Conservation (phyloP, 2,888 invertebrate genomes). For the Pycnomerus fuliginosus region DNA sequence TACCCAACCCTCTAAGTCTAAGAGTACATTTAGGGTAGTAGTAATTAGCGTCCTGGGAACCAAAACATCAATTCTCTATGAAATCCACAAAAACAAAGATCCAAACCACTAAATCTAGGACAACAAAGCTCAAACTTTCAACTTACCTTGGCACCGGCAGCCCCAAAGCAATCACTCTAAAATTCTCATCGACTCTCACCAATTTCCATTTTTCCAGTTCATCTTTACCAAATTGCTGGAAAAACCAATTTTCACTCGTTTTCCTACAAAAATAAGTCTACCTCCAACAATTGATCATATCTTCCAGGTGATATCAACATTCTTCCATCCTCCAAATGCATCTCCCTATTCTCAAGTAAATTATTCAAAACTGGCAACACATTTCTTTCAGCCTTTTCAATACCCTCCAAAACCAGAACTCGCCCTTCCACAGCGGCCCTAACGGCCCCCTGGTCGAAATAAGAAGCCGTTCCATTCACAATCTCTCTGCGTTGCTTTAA, state of each 20-base stretch:
- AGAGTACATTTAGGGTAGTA: too few relatives aligned
- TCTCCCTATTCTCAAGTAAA: slow-evolving; percentile 93
- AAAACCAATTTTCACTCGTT: slow-evolving; percentile 24
- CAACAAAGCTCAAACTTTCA: too few relatives aligned
- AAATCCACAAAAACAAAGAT: too few relatives aligned
- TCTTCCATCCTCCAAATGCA: slow-evolving; percentile 96
- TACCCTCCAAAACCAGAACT: slow-evolving; percentile 88
- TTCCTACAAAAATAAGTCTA: slow-evolving; percentile 42
- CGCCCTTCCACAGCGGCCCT: slow-evolving; percentile 87
- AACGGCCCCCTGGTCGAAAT: slow-evolving; percentile 95
- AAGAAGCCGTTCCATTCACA: slow-evolving; percentile 79
- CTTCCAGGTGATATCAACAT: slow-evolving; percentile 85
- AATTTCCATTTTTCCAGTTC: slow-evolving; percentile 84
- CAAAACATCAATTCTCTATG: too few relatives aligned
- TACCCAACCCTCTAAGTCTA: too few relatives aligned
- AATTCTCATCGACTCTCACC: slow-evolving; percentile 89
- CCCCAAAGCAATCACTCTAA: slow-evolving; percentile 91
- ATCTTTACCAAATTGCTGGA: slow-evolving; percentile 73
- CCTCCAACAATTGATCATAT: slow-evolving; percentile 86
- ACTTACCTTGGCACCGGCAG: slow-evolving; percentile 72
- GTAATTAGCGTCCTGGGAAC: too few relatives aligned
- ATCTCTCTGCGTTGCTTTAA: slow-evolving; percentile 95
- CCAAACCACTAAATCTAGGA: too few relatives aligned
- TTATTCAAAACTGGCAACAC: slow-evolving; percentile 96
- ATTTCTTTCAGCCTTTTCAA: slow-evolving; percentile 97